Evolutionary conservation across 2,888 invertebrate species (phyloP).

Genomic region (Drosophila vallismaia): DNA sequence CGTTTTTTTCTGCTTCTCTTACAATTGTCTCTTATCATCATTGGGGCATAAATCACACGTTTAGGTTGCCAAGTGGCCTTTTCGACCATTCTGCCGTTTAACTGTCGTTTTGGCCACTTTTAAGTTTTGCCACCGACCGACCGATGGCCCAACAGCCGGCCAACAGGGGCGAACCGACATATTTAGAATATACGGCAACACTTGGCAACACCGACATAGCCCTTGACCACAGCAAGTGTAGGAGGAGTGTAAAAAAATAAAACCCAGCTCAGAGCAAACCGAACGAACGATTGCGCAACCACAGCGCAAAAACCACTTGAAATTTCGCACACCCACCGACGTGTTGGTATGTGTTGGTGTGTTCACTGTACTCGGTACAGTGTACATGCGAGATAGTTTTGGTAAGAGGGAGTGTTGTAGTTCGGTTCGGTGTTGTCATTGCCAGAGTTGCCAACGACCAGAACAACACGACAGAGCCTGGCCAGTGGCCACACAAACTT

Average conservation of each 20-base stretch:
- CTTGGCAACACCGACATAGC: conserved; percentile 76
- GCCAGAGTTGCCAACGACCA: conserved; percentile 64
- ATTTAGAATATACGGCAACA: conserved; percentile 80
- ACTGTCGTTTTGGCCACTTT: conserved; percentile 69
- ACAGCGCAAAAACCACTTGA: conserved; percentile 76
- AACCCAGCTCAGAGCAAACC: conserved; percentile 22
- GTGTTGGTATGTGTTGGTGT: neutral
- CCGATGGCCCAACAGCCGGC: conserved; percentile 37
- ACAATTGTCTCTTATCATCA: conserved; percentile 65
- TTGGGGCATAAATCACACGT: conserved; percentile 73
- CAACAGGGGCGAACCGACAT: conserved; percentile 66
- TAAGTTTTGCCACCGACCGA: conserved; percentile 18
- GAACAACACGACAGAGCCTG: conserved; percentile 39
- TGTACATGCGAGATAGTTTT: conserved; percentile 13
- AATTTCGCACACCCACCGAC: conserved; percentile 52
- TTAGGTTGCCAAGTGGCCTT: conserved; percentile 78
- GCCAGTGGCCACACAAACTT: conserved; percentile 52
- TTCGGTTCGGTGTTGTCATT: conserved; percentile 61
- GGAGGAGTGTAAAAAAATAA: conserved; percentile 44
- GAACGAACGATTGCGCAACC: conserved; percentile 73
- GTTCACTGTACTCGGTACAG: neutral
- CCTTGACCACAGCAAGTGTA: conserved; percentile 73
- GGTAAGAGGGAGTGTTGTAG: conserved; percentile 35
- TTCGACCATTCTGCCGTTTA: conserved; percentile 67
- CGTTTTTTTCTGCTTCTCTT: conserved; percentile 10